phyloP scores from a whole-genome alignment of 2,797 vertebrate species.

The Schizopygopsis pylzovi region DNA sequence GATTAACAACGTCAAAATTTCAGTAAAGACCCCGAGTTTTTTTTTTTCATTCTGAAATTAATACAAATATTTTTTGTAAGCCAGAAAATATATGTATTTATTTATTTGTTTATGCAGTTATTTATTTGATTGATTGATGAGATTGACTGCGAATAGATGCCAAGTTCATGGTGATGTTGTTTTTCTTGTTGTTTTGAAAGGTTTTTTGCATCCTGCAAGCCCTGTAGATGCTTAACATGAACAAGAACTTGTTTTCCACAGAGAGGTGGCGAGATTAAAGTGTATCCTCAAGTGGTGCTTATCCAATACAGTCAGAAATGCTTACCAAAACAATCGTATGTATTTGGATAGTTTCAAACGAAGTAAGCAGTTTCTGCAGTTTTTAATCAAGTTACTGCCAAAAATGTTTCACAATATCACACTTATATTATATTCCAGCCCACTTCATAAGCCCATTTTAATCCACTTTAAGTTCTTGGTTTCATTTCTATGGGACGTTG shows the following conservation, averaged over 20 bases:
- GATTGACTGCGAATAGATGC: no score
- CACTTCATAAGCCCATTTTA: neutral
- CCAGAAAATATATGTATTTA: no score
- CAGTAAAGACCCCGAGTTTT: neutral
- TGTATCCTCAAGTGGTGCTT: neutral
- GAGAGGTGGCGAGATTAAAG: neutral
- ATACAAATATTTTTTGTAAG: neutral
- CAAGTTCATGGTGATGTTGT: no score
- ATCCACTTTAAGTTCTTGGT: neutral
- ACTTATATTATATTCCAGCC: neutral
- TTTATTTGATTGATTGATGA: no score
- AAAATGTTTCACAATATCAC: neutral
- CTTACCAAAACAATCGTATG: neutral
- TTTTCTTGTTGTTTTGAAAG: no score
- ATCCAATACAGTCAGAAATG: neutral
- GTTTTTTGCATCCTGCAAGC: neutral
- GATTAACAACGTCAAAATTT: neutral
- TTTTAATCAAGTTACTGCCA: constrained; percentile 1
- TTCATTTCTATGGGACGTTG: neutral
- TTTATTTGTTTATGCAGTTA: no score
- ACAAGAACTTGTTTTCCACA: neutral
- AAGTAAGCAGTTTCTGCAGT: neutral
- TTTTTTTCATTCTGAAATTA: neutral
- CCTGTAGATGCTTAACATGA: neutral
- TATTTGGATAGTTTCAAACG: neutral